Base-by-base conservation (phyloP, 2,888 invertebrate species). In the Prosopocoilus inquinatus region DNA sequence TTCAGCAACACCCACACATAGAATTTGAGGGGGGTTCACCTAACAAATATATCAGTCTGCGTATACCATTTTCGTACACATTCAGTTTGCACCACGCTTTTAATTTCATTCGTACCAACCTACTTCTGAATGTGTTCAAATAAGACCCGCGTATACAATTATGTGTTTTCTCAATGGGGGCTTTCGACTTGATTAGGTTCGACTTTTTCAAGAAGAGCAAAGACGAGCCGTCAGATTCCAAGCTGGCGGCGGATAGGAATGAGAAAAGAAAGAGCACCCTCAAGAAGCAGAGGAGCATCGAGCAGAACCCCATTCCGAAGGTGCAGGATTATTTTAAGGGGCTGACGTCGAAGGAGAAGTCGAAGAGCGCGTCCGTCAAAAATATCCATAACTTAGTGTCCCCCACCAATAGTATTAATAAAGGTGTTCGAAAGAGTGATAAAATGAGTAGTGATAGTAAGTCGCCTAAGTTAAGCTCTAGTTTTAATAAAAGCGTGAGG, bases 361-460 rank as follows among this genome's bases (percentile, higher is more conserved):
- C 66, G 34, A 73, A 70, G 64, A 70, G 67, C 62, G 66, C 66
- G 64, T 70, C 72, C 12, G 69, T 66, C 55, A 72, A 70, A 67
- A 67, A 69, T 58, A 65, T 67, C 47, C 67, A 70, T 58, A 63
- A 59, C 57, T 62, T 67, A 57, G 59, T 61, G 45, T 65, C 70
- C 39, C 61, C 63, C 9, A 62, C 62, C 38, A 53, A 58, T 56
- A 61, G 61, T 58, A 57, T 60, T 28, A 64, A 58, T 58, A 75
- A 73, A 70, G 70, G 73, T 72, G 72, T 74, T 71, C 72, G 72
- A 67, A 75, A 74, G 70, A 71, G 71, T 70, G 75, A 75, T 57
- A 72, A 72, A 63, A 64, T 57, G 46, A 69, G 67, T 61, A 68
- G 65, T 57, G 65, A 66, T 64, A 68, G 71, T 58, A 70, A 66